These are phyloP conservation scores for Eutrigla gurnardus DNA, from an alignment of 2,797 vertebrate genomes.

Conservation along the genomic window DNA sequence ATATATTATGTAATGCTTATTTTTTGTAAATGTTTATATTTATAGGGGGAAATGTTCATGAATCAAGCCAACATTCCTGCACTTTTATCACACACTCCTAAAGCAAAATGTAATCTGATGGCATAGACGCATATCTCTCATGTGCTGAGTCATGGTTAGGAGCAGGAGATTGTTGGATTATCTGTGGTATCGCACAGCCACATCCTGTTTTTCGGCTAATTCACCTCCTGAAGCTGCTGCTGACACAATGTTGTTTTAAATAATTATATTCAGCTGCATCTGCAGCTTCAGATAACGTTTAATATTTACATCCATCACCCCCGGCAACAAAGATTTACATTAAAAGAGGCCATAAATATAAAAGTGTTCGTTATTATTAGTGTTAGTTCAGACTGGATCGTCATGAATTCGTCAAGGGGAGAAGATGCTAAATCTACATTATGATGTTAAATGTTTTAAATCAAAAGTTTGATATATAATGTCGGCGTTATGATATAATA, in stretches of 20 bases:
- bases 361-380: background rate
- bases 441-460: background rate
- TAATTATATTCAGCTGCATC: background rate
- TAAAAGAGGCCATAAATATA: too few species aligned
- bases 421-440: background rate
- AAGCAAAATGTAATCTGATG: background rate
- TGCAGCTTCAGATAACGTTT: constrained; percentile 3
- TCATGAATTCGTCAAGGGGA: background rate
- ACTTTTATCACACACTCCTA: background rate
- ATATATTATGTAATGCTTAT: too few species aligned
- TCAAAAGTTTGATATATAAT: too few species aligned
- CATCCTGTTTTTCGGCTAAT: background rate
- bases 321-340: background rate
- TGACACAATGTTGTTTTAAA: background rate
- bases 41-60: too few species aligned
- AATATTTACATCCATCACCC: background rate
- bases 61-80: too few species aligned
- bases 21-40: too few species aligned
- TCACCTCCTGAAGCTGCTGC: background rate
- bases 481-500: too few species aligned
- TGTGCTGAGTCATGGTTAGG: constrained; percentile 9
- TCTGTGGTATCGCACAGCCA: background rate
- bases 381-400: background rate
- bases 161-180: background rate
- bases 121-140: background rate